phyloP scores from a whole-genome alignment of 2,797 vertebrate species.

The Gouania willdenowi region DNA sequence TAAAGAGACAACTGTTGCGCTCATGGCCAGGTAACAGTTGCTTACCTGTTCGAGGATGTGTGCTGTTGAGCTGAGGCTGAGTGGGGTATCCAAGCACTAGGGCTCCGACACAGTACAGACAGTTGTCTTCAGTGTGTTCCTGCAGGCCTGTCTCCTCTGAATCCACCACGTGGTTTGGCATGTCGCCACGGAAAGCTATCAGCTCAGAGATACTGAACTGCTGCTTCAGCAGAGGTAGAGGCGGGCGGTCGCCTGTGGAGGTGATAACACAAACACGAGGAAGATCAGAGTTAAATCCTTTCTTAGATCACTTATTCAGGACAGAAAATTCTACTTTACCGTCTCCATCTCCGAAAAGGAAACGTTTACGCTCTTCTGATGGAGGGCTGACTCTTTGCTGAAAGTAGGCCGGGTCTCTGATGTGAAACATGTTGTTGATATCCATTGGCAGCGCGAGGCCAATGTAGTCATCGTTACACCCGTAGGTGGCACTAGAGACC shows the following conservation, averaged over 20 bases:
- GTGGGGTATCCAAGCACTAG: slow-evolving; percentile 85
- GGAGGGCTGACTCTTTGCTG: slow-evolving; percentile 89
- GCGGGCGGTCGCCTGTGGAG: slow-evolving; percentile 77
- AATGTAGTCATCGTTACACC: slow-evolving; percentile 92
- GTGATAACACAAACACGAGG: no score
- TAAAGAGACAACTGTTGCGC: no score
- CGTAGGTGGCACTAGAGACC: slow-evolving; percentile 91
- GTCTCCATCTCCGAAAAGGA: slow-evolving; percentile 84
- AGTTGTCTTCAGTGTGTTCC: slow-evolving; percentile 95
- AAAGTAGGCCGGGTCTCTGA: slow-evolving; percentile 93
- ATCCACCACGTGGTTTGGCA: slow-evolving; percentile 83
- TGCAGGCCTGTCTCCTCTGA: slow-evolving; percentile 93
- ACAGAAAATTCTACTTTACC: no score
- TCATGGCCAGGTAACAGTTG: no score
- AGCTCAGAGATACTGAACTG: slow-evolving; percentile 98
- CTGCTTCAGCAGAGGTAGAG: slow-evolving; percentile 82
- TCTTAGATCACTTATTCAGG: no score
- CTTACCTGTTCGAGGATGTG: slow-evolving; percentile 85
- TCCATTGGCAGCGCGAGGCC: slow-evolving; percentile 93
- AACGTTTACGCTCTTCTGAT: slow-evolving; percentile 82
- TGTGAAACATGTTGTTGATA: slow-evolving; percentile 95
- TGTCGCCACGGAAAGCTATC: slow-evolving; percentile 88
- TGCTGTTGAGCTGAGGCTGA: slow-evolving; percentile 79
- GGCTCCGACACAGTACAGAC: slow-evolving; percentile 93
- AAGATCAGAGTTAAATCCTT: background rate